A percentile compares a stretch with the other conserved stretches of the same genome.
phyloP scores from a whole-genome alignment of 2,797 vertebrate species.

The Gymnoscopelus microlampas region DNA sequence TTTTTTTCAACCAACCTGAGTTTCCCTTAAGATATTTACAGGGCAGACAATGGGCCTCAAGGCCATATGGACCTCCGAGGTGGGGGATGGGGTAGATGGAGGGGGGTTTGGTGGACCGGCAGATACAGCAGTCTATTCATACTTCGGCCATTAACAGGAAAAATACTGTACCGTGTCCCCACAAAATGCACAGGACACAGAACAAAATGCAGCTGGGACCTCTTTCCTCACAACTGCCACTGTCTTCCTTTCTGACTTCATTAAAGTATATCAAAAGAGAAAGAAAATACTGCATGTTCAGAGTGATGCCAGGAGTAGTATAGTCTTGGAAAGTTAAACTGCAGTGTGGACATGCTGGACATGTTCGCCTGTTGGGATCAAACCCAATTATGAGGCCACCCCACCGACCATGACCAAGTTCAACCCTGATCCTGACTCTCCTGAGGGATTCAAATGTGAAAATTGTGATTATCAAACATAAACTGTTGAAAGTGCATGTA shows the following conservation, averaged over 20 bases:
- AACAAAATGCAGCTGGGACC: slow-evolving; percentile 54
- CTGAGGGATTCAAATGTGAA: no score
- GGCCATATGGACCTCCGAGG: slow-evolving; percentile 48
- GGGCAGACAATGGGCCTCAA: slow-evolving; percentile 63
- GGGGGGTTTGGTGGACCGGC: not conserved
- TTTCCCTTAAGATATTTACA: slow-evolving; percentile 56
- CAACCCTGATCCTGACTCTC: no score
- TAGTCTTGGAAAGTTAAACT: no score
- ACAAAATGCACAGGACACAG: slow-evolving; percentile 40
- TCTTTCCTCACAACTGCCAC: slow-evolving; percentile 38
- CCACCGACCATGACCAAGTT: no score
- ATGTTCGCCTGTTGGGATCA: no score
- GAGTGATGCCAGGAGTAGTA: no score
- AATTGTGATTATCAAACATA: no score
- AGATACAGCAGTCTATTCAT: slow-evolving; percentile 61
- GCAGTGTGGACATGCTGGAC: no score
- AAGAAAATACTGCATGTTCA: no score
- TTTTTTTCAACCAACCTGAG: slow-evolving; percentile 42
- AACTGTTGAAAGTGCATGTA: no score
- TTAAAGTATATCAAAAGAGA: slow-evolving; percentile 33
- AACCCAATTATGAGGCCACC: no score
- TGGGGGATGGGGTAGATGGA: slow-evolving; percentile 32
- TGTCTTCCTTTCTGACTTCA: slow-evolving; percentile 43
- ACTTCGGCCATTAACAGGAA: slow-evolving; percentile 56
- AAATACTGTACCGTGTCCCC: slow-evolving; percentile 50